Percentiles rank a stretch among this genome's conserved stretches.
These are phyloP conservation scores for Lateolabrax maculatus DNA, from an alignment of 2,797 vertebrate genomes.

Conservation along the genomic window DNA sequence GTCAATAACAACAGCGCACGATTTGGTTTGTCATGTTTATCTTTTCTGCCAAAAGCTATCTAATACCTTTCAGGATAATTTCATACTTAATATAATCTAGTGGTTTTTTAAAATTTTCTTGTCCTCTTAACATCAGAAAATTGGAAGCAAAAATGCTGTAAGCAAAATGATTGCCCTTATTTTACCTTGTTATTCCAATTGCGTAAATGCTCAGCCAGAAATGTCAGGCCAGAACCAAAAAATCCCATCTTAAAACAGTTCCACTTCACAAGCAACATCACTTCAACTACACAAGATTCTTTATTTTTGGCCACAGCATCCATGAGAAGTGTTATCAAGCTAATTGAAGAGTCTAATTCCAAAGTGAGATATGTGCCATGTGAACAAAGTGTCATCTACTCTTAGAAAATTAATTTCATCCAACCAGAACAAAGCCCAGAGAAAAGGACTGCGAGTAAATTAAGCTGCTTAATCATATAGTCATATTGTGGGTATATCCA, in stretches of 20 bases:
- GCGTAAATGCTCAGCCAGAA: conserved; percentile 31
- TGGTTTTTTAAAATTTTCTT: conserved; percentile 13
- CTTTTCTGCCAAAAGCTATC: conserved; percentile 30
- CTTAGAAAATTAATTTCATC: conserved; percentile 29
- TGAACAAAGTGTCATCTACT: conserved; percentile 18
- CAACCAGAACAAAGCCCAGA: conserved; percentile 12
- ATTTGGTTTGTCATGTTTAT: conserved; percentile 34
- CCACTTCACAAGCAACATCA: conserved; percentile 27
- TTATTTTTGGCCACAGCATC: neutral
- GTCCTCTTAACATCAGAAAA: conserved; percentile 24
- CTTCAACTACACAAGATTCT: conserved; percentile 26
- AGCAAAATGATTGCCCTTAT: conserved; percentile 22
- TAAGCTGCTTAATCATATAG: conserved; percentile 1
- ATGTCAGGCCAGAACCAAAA: conserved; percentile 38
- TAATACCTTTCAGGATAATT: conserved; percentile 20
- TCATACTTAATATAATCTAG: conserved; percentile 20
- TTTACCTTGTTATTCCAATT: conserved; percentile 44
- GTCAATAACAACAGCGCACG: conserved; percentile 10
- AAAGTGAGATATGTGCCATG: conserved; percentile 15
- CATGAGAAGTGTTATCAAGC: neutral
- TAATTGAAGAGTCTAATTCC: conserved; percentile 35
- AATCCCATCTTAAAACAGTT: conserved; percentile 25
- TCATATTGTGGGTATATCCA: neutral
- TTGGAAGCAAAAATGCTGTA: conserved; percentile 11
- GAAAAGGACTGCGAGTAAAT: neutral